Base-by-base conservation (phyloP, 2,113 vertebrate genomes). In the Mobula hypostoma region DNA sequence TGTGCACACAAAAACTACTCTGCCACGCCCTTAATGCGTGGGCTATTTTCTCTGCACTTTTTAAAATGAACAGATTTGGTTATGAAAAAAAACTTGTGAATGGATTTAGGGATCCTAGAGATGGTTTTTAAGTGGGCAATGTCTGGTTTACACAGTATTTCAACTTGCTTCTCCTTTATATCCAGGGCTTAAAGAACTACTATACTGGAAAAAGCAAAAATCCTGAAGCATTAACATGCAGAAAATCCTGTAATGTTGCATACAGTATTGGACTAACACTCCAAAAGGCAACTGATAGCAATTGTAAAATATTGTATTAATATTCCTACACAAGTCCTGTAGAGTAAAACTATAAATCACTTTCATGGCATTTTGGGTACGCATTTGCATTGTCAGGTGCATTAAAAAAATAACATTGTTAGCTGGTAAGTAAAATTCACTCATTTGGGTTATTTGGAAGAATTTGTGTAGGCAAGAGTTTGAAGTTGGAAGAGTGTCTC, bases 1-100 rank as follows among this genome's bases (percentile, higher is more conserved):
- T 27, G 85, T 90, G 91, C 91, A 93, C 91, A 93, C 91, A 56
- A 48, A 56, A 29, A 92, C 24, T 93, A 93, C 70, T 93, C 36
- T 27, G 91, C 91, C 68, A 93, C 72, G 91, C 68, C 68, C 68
- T 93, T 74, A 48, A 76, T 74, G 91, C 40, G 36, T 93, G 70
- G 91, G 70, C 74, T 66, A 93, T 74, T 93, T 74, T 72, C 91
- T 93, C 91, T 93, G 91, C 91, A 93, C 91, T 93, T 93, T 93
- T 93, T 93, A 93, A 74, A 93, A 93, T 93, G 66, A 40, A 74
- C 91, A 74, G 91, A 87, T 74, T 93, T 93, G 91, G 70, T 92
- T 92, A 72, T 74, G 91, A 56, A 24, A 93, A 93, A 48, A 74
- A 93, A 74, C 40, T 36, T 74, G 24, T 93, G 48, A 40, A 93